These are phyloP conservation scores for Talpa occidentalis DNA, from an alignment of 2,113 vertebrate species.

Conservation along the genomic window DNA sequence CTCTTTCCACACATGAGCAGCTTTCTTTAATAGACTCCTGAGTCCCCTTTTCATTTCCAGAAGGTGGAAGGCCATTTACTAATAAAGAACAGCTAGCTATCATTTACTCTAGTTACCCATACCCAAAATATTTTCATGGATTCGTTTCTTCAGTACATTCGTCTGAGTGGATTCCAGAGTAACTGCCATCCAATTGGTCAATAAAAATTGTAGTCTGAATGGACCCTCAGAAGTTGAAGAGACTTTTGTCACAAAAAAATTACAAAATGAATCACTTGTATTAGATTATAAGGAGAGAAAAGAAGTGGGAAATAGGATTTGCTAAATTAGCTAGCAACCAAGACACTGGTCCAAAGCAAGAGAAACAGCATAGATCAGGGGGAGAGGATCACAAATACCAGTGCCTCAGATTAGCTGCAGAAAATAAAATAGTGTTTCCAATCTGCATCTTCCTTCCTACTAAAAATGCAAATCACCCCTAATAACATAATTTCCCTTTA, in stretches of 20 bases:
- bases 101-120: slow-evolving; percentile 22
- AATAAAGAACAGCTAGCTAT: slow-evolving; percentile 29
- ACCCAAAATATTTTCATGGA: neutral
- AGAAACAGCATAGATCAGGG: neutral
- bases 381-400: neutral
- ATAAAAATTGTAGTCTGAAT: slow-evolving; percentile 41
- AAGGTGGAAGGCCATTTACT: slow-evolving; percentile 23
- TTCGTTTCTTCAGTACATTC: slow-evolving; percentile 38
- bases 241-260: slow-evolving; percentile 20
- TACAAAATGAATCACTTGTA: neutral
- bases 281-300: neutral
- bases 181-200: slow-evolving; percentile 5
- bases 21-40: slow-evolving; percentile 13
- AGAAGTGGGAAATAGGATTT: neutral
- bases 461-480: neutral
- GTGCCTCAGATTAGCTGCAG: neutral
- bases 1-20: neutral
- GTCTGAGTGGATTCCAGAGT: neutral
- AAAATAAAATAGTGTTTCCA: neutral
- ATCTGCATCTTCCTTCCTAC: neutral
- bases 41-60: slow-evolving; percentile 50
- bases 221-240: neutral
- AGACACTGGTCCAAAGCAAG: neutral
- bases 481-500: neutral
- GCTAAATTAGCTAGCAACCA: neutral